These are phyloP conservation scores for Oligia strigilis DNA, from an alignment of 2,888 invertebrate genomes.

Conservation along the genomic window DNA sequence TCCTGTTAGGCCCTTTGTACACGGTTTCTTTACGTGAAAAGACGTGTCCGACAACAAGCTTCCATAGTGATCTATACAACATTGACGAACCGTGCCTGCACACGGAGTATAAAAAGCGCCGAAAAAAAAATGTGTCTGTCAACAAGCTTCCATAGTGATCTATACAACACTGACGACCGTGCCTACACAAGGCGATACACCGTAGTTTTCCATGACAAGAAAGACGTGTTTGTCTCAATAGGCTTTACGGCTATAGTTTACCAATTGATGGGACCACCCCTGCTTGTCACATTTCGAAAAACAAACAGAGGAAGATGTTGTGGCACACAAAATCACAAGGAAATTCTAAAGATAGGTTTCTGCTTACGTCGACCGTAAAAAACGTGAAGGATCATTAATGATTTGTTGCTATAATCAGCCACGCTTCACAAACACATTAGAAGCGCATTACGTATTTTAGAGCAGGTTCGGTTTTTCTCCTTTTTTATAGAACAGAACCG, in stretches of 20 bases:
- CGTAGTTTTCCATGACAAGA: background rate
- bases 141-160: background rate
- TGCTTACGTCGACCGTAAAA: background rate
- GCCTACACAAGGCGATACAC: background rate
- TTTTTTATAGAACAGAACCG: background rate
- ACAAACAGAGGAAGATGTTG: background rate
- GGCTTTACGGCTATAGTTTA: background rate
- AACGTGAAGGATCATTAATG: constrained; percentile 4
- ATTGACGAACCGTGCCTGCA: too few species aligned
- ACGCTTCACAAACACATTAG: constrained; percentile 26
- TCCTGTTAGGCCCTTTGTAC: too few species aligned
- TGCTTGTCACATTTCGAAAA: background rate
- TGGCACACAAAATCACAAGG: background rate
- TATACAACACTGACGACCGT: background rate
- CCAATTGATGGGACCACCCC: background rate
- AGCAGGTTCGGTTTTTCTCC: constrained; percentile 9
- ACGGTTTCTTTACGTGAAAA: background rate
- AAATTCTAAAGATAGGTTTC: background rate
- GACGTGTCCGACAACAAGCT: background rate
- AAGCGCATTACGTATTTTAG: constrained; percentile 1
- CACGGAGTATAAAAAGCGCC: too few species aligned
- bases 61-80: background rate
- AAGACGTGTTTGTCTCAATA: background rate
- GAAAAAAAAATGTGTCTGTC: background rate
- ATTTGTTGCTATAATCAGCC: constrained; percentile 1